These are phyloP conservation scores for Pluvialis apricaria DNA, from an alignment of 2,113 vertebrate genomes.

Conservation along the genomic window DNA sequence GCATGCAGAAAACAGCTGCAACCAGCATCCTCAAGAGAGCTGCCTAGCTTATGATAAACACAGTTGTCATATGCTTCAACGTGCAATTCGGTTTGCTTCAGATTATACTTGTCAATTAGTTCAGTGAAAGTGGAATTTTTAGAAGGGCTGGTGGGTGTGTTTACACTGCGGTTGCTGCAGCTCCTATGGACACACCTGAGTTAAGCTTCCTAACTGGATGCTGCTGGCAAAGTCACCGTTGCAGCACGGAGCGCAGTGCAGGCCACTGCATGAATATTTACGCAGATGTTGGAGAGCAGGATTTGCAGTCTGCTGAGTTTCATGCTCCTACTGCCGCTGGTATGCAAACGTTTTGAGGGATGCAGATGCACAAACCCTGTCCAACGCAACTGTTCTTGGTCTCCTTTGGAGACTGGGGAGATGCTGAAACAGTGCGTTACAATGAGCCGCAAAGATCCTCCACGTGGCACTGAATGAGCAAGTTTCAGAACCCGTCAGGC, in stretches of 20 bases:
- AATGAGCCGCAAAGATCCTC: rapidly evolving
- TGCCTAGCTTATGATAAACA: background rate
- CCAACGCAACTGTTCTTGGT: background rate
- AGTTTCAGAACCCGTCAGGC: background rate
- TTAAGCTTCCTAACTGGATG: background rate
- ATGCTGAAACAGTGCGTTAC: background rate
- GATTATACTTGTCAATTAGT: background rate
- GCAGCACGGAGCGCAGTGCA: rapidly evolving
- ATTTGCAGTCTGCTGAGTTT: background rate
- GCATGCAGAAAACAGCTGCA: background rate
- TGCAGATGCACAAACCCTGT: background rate
- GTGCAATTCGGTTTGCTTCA: background rate
- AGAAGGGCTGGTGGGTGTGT: background rate
- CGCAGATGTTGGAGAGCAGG: background rate
- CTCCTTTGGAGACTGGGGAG: background rate
- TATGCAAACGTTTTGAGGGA: background rate
- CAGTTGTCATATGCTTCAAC: rapidly evolving
- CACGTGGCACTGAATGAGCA: background rate
- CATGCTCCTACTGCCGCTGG: background rate
- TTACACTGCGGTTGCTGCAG: background rate
- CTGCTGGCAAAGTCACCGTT: background rate
- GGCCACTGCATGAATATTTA: background rate
- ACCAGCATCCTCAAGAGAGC: background rate
- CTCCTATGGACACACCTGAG: rapidly evolving
- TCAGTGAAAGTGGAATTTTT: background rate